A percentile compares a stretch with the other conserved stretches of the same genome.
phyloP scores from a whole-genome alignment of 2,888 invertebrate species.

The Neoitamus cyanurus region DNA sequence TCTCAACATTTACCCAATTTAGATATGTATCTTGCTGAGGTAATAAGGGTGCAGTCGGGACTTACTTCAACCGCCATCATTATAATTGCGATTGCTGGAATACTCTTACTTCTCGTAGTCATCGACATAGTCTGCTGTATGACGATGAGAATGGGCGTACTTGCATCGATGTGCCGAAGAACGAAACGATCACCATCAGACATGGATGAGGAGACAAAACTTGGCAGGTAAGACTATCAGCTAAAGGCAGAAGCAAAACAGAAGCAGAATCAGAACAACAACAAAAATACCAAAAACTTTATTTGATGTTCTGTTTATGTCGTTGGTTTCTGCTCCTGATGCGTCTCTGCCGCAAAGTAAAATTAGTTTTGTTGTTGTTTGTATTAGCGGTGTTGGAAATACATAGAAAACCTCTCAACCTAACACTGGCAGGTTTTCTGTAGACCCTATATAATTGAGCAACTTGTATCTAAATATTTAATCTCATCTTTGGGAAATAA shows the following conservation, averaged over 20 bases:
- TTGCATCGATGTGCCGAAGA: constrained; percentile 75
- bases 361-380: constrained; percentile 4
- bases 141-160: constrained; percentile 73
- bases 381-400: background rate
- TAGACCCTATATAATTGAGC: background rate
- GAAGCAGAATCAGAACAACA: background rate
- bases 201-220: constrained; percentile 83
- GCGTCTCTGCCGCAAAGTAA: background rate
- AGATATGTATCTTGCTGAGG: constrained; percentile 65
- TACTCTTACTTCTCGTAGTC: constrained; percentile 82
- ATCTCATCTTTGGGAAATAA: too few species aligned
- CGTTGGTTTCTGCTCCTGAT: background rate
- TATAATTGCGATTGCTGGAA: constrained; percentile 84
- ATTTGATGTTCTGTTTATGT: background rate
- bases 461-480: background rate
- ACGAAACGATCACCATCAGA: constrained; percentile 66
- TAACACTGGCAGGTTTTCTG: background rate
- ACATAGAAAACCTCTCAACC: background rate
- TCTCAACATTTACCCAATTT: constrained; percentile 26
- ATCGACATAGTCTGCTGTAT: constrained; percentile 87
- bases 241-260: background rate
- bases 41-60: constrained; percentile 62
- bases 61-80: constrained; percentile 76
- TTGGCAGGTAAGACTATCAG: constrained; percentile 77
- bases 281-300: background rate